phyloP scores from a whole-genome alignment of 2,113 vertebrate species.

The Tragelaphus imberbis region DNA sequence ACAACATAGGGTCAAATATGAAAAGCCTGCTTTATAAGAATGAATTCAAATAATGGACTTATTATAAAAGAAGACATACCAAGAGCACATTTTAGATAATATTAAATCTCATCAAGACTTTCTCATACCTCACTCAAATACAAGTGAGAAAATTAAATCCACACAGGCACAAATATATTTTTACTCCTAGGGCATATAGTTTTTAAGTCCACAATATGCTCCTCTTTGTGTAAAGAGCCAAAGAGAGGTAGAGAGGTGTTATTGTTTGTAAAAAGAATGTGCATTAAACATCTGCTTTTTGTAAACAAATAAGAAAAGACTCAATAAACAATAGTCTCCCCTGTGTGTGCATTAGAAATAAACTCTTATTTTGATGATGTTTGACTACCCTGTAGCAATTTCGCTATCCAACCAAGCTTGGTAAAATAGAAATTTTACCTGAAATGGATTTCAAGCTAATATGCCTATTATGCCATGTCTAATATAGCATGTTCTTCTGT shows the following conservation, averaged over 20 bases:
- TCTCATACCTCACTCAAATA: not conserved
- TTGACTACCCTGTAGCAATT: not conserved
- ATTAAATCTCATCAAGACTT: not conserved
- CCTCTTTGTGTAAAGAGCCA: not conserved
- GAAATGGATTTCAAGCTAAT: slow-evolving; percentile 46
- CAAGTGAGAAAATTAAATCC: slow-evolving; percentile 3
- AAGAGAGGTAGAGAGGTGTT: not conserved
- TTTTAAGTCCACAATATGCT: not conserved
- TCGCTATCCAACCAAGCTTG: slow-evolving; percentile 17
- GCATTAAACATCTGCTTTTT: slow-evolving; percentile 29
- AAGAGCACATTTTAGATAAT: not conserved
- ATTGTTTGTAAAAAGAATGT: slow-evolving; percentile 1
- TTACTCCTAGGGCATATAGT: not conserved
- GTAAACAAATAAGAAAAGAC: slow-evolving; percentile 38
- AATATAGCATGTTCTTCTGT: not conserved
- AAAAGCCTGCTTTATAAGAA: not conserved
- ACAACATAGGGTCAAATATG: not conserved
- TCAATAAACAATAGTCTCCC: not conserved
- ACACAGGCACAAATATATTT: not conserved
- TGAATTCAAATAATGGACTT: not conserved
- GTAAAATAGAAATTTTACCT: slow-evolving; percentile 40
- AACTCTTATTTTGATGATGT: slow-evolving; percentile 6
- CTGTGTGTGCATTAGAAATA: not conserved
- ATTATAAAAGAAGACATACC: not conserved
- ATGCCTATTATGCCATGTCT: slow-evolving; percentile 4